A percentile compares a stretch with the other conserved stretches of the same genome.
phyloP scores from a whole-genome alignment of 2,113 vertebrate species.

The Glaucomys volans region DNA sequence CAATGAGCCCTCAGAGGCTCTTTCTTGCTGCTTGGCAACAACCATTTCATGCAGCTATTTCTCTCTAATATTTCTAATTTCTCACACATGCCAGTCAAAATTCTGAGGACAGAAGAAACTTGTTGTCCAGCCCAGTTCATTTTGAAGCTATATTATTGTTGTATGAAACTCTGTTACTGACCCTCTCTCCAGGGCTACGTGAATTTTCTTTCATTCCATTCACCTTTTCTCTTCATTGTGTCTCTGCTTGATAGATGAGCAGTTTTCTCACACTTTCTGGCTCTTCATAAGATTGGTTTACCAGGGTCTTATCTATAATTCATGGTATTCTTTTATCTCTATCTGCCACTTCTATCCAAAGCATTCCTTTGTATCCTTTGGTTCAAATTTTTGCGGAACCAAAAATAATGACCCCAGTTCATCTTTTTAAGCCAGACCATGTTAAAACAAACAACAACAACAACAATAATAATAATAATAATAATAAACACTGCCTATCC shows the following conservation, averaged over 20 bases:
- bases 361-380: neutral
- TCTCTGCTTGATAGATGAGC: neutral
- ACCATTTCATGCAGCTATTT: neutral
- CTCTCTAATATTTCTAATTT: neutral
- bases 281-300: neutral
- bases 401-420: neutral
- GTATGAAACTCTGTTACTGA: neutral
- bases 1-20: neutral
- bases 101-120: conserved; percentile 18
- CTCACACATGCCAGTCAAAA: neutral
- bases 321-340: neutral
- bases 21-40: neutral
- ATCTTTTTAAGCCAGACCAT: neutral
- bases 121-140: neutral
- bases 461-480: too few species aligned
- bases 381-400: conserved; percentile 20
- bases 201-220: neutral
- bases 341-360: neutral
- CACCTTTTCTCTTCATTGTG: neutral
- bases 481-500: neutral
- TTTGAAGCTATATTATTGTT: neutral
- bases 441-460: neutral
- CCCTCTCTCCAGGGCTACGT: neutral
- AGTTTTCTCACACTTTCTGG: neutral
- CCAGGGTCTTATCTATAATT: neutral